Percentiles rank a stretch among this genome's conserved stretches.
Conservation (phyloP, 2,113 vertebrate species). For the Microtus montanus region DNA sequence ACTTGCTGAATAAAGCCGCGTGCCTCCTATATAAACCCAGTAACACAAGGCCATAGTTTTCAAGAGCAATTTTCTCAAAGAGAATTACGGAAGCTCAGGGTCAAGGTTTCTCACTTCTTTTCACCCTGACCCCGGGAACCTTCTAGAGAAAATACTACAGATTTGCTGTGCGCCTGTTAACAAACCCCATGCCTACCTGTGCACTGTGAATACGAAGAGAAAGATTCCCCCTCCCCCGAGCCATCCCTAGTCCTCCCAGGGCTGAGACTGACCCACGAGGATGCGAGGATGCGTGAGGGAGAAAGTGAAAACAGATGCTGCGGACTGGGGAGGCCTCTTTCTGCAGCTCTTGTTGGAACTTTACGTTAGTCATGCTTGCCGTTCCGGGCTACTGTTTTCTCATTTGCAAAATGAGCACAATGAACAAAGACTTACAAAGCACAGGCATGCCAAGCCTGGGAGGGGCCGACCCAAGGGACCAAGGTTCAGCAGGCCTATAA, state of each 20-base stretch:
- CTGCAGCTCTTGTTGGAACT: background rate
- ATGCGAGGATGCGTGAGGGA: background rate
- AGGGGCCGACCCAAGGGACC: background rate
- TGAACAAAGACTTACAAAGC: slow-evolving; percentile 5
- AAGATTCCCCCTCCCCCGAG: background rate
- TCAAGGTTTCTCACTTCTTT: background rate
- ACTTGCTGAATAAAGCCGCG: background rate
- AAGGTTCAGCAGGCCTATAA: background rate
- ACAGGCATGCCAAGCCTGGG: background rate
- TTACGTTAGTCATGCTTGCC: background rate
- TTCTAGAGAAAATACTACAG: background rate
- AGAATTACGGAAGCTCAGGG: background rate
- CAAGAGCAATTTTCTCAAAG: background rate
- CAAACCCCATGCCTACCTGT: background rate
- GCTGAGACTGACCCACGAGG: background rate
- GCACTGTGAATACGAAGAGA: background rate
- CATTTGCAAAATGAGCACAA: slow-evolving; percentile 15
- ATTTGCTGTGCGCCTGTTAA: background rate
- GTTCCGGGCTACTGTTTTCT: background rate
- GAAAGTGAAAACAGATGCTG: background rate
- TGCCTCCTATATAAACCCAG: background rate
- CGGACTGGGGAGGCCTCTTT: background rate
- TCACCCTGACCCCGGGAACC: background rate
- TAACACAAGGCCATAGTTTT: background rate
- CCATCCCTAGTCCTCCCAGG: background rate